Evolutionary conservation across 1,140 invertebrate genomes (phyloP).

Genomic region (Ptiloglossa arizonensis): DNA sequence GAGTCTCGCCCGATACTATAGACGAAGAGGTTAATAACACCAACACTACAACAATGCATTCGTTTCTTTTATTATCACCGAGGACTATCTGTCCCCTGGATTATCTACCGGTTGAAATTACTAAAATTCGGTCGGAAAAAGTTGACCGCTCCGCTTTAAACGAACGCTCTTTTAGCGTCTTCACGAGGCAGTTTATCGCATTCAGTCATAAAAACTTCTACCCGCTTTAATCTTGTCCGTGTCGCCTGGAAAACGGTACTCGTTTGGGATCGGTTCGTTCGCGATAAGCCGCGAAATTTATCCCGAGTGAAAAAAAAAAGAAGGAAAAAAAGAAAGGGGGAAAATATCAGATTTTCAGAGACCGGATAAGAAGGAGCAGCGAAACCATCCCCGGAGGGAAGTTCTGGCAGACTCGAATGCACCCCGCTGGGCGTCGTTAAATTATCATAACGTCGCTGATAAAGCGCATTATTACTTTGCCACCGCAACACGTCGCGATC

Average conservation of each 20-base stretch:
- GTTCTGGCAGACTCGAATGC: background rate
- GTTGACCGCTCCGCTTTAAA: slow-evolving; percentile 11
- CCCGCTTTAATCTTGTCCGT: slow-evolving; percentile 14
- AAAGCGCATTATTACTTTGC: slow-evolving; percentile 8
- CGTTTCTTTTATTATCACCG: slow-evolving; percentile 15
- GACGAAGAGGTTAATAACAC: too few species aligned
- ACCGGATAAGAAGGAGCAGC: background rate
- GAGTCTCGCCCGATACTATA: too few species aligned
- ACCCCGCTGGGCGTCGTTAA: slow-evolving; percentile 15
- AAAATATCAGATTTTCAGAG: slow-evolving; percentile 9
- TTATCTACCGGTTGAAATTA: background rate
- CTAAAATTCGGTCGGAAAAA: background rate
- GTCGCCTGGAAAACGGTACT: background rate
- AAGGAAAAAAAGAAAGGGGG: too few species aligned
- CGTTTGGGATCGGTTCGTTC: background rate
- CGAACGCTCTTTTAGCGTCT: background rate
- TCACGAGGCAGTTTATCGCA: slow-evolving; percentile 14
- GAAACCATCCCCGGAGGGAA: background rate
- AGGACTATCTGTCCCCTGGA: background rate
- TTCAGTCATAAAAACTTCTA: slow-evolving; percentile 29
- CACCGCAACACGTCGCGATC: background rate
- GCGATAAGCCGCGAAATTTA: slow-evolving; percentile 27
- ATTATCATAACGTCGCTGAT: slow-evolving; percentile 28
- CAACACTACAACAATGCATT: too few species aligned
- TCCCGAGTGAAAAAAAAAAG: background rate